Conservation (phyloP, 2,797 vertebrate genomes). For the Mus spretus region DNA sequence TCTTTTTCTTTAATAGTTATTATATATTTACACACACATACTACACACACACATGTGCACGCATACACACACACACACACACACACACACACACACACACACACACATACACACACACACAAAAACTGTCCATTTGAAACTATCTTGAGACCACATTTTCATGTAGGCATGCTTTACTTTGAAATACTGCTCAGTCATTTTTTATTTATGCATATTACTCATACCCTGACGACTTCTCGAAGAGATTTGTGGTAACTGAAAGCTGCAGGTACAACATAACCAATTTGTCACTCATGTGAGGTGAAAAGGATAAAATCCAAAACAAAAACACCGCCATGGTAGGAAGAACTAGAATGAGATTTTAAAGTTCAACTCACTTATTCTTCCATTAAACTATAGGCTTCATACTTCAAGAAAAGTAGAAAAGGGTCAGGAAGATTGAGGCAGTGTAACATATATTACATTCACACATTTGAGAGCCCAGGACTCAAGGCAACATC, state of each 20-base stretch:
- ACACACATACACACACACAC: neutral
- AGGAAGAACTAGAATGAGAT: neutral
- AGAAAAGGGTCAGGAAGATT: slow-evolving; percentile 29
- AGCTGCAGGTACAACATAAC: slow-evolving; percentile 6
- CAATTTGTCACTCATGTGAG: slow-evolving; percentile 48
- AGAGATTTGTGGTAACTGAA: slow-evolving; percentile 65
- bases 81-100: neutral
- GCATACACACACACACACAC: neutral
- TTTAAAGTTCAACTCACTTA: slow-evolving; percentile 3
- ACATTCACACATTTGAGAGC: neutral
- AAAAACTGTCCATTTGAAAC: slow-evolving; percentile 27
- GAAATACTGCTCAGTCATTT: slow-evolving; percentile 68
- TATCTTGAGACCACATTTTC: slow-evolving; percentile 48
- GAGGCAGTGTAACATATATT: neutral
- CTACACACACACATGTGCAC: neutral
- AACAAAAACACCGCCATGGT: neutral
- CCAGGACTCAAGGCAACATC: neutral
- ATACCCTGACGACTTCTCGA: slow-evolving; percentile 51
- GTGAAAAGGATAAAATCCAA: slow-evolving; percentile 23
- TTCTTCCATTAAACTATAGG: neutral
- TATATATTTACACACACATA: neutral
- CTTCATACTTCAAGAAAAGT: neutral
- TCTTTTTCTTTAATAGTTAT: neutral
- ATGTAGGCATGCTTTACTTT: slow-evolving; percentile 63
- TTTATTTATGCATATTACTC: slow-evolving; percentile 69